Percentiles rank a stretch among this genome's conserved stretches.
phyloP scores from a whole-genome alignment of 1,140 invertebrate species.

The Elymnias hypermnestra region DNA sequence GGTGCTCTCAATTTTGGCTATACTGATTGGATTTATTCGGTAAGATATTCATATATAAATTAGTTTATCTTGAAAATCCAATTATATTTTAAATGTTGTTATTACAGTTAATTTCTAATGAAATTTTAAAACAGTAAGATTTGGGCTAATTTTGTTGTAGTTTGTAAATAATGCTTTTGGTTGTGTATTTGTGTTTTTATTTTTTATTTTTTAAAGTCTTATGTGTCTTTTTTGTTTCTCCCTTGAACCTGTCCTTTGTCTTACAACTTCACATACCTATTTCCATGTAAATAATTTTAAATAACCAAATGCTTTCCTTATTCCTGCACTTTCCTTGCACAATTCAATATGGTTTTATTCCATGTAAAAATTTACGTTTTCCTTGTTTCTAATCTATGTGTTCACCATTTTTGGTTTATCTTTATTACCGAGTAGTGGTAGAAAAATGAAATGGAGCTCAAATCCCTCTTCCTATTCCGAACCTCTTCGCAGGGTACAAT shows the following conservation, averaged over 20 bases:
- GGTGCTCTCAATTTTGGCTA: conserved; percentile 90
- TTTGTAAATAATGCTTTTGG: background rate
- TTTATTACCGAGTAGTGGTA: conserved; percentile 54
- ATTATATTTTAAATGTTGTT: no score
- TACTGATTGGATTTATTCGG: conserved; percentile 92
- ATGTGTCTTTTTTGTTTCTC: conserved; percentile 5
- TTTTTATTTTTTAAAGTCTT: no score
- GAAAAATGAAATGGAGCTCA: conserved; percentile 71
- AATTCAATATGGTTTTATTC: no score
- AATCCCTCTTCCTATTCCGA: conserved; percentile 69
- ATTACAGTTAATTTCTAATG: no score
- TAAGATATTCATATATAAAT: no score
- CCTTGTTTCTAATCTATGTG: conserved; percentile 25
- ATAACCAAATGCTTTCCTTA: background rate
- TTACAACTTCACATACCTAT: conserved; percentile 2
- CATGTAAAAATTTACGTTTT: no score
- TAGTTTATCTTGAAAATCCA: no score
- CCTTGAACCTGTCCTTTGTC: conserved; percentile 5
- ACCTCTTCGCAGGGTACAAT: conserved; percentile 85
- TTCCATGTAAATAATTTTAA: conserved; percentile 2
- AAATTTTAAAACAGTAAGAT: no score
- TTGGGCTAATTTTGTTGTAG: background rate
- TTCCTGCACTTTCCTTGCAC: background rate
- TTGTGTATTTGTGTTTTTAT: background rate
- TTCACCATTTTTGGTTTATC: conserved; percentile 58